Conservation (phyloP, 2,888 invertebrate species). For the Euzophera pinguis region DNA sequence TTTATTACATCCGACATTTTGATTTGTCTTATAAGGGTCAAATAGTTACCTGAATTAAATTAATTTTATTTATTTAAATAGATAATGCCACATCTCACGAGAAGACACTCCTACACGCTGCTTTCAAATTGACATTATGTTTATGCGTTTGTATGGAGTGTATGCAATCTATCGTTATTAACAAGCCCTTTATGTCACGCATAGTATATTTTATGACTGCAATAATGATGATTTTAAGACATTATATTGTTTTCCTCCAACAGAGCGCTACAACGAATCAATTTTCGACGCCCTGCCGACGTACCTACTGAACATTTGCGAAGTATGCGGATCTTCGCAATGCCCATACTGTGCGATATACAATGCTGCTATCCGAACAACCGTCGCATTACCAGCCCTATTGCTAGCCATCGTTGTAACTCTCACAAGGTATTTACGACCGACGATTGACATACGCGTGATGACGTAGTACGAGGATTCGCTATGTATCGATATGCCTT, state of each 20-base stretch:
- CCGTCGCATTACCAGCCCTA: conserved; percentile 31
- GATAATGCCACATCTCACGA: too few relatives aligned
- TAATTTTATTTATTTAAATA: too few relatives aligned
- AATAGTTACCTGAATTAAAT: too few relatives aligned
- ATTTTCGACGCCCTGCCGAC: conserved; percentile 93
- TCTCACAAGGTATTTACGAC: conserved; percentile 21
- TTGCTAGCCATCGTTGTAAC: conserved; percentile 28
- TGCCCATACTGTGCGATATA: conserved; percentile 95
- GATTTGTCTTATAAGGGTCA: too few relatives aligned
- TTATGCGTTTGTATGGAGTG: too few relatives aligned
- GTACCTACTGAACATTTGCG: conserved; percentile 93
- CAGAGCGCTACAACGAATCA: conserved; percentile 95
- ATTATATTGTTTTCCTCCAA: conserved; percentile 30
- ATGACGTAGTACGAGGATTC: conserved; percentile 13
- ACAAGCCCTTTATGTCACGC: too few relatives aligned
- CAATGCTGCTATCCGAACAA: conserved; percentile 78
- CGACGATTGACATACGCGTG: conserved; percentile 4
- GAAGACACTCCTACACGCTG: too few relatives aligned
- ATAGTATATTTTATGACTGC: too few relatives aligned
- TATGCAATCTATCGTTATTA: too few relatives aligned
- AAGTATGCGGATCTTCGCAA: conserved; percentile 96
- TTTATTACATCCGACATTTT: too few relatives aligned
- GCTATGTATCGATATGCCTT: neutral
- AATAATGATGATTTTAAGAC: neutral
- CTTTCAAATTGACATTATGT: too few relatives aligned